phyloP scores from a whole-genome alignment of 2,888 invertebrate species.

The Diplolepis rosae region DNA sequence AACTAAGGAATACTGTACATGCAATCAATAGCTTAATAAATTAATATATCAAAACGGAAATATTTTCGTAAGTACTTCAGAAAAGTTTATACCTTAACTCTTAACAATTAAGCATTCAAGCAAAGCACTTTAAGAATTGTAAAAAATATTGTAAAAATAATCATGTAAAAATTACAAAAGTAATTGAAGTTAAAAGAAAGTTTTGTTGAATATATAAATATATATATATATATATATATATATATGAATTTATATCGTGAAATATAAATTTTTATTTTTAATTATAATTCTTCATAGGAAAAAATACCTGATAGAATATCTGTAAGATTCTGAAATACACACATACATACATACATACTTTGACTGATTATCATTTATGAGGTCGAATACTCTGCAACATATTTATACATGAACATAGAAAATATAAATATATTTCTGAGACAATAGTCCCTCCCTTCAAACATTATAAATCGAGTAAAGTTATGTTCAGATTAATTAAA shows the following conservation, averaged over 20 bases:
- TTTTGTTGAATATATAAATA: too few species aligned
- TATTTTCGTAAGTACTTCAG: not conserved
- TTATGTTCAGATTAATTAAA: not conserved
- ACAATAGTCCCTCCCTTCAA: not conserved
- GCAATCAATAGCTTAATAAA: not conserved
- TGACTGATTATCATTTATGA: not conserved
- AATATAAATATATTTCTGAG: not conserved
- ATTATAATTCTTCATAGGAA: not conserved
- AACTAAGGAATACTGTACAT: not conserved
- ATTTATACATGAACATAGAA: not conserved
- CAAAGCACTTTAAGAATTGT: not conserved
- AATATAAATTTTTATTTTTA: not conserved
- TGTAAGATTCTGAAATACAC: not conserved
- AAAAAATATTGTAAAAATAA: not conserved
- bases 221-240: too few species aligned
- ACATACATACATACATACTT: too few species aligned
- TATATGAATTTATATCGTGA: too few species aligned
- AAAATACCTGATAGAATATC: not conserved
- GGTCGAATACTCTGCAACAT: not conserved
- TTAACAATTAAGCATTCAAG: not conserved
- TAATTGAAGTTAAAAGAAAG: too few species aligned
- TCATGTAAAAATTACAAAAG: too few species aligned
- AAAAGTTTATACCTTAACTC: not conserved
- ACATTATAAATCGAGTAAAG: not conserved
- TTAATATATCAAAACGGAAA: too few species aligned